Percentiles rank a stretch among this genome's conserved stretches.
Conservation (phyloP, 2,797 vertebrate genomes). For the Rhodeus uyekii region DNA sequence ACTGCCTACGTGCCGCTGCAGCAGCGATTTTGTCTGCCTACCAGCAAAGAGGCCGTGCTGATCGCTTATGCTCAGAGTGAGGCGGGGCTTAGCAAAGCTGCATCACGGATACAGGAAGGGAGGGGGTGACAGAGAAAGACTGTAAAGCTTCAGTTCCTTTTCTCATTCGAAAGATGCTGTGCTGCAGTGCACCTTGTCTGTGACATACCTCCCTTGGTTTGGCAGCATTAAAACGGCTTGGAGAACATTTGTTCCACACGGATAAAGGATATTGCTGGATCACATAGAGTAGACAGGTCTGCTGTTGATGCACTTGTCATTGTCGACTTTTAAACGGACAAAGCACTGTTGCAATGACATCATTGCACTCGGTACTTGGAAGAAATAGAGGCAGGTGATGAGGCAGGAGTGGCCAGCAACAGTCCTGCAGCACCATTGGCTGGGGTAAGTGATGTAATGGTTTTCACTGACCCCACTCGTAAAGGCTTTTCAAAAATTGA, state of each 20-base stretch:
- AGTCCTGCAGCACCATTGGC: constrained; percentile 91
- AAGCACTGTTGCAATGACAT: constrained; percentile 69
- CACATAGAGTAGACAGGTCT: neutral
- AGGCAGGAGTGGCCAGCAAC: constrained; percentile 89
- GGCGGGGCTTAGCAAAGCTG: constrained; percentile 77
- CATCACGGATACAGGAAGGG: constrained; percentile 58
- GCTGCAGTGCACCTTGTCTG: constrained; percentile 44
- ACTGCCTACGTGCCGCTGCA: constrained; percentile 77
- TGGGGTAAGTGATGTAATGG: constrained; percentile 96
- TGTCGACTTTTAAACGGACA: constrained; percentile 15
- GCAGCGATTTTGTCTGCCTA: constrained; percentile 86
- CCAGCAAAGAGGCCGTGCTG: constrained; percentile 81
- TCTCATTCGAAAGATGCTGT: constrained; percentile 52
- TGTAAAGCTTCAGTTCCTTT: constrained; percentile 60
- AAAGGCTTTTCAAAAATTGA: constrained; percentile 83
- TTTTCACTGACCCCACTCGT: constrained; percentile 84
- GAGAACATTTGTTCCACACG: neutral
- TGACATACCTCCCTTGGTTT: constrained; percentile 7
- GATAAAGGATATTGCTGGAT: constrained; percentile 23
- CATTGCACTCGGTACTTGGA: constrained; percentile 72
- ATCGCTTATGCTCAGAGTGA: constrained; percentile 62
- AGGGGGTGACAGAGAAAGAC: constrained; percentile 55
- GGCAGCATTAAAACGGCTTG: neutral
- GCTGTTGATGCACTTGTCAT: neutral
- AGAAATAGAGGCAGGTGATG: constrained; percentile 72